Base-by-base conservation (phyloP, 2,797 vertebrate genomes). In the Tarsius wallacei region DNA sequence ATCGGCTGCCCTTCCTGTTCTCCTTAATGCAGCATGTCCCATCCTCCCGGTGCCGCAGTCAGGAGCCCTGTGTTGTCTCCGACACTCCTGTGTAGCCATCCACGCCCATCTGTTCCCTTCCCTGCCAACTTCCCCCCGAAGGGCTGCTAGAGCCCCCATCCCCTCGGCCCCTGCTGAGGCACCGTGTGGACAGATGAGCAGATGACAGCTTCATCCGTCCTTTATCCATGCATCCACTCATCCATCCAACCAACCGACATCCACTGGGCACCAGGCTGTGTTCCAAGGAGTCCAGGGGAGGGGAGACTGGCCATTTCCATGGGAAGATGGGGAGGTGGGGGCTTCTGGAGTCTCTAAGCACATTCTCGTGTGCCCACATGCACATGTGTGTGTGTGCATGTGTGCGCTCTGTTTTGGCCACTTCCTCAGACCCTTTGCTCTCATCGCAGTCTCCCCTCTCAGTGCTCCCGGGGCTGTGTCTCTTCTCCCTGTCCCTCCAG, bases 41-140 rank as follows among this genome's bases (percentile, higher is more conserved):
- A 49, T 36, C 42, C 51, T n/a, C 0, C 0, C 2, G 4, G 21
- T 15, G 36, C 70, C 1, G 0, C 7, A 33, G 76, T 53, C n/a
- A 28, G 81, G 64, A 83, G 24, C 49, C 66, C 91, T 33, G 61
- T 0, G 31, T 51, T 15, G 14, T 66, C 33, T 64, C 55, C 73
- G 85, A 92, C 11, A 49, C 36, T 83, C 59, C 57, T 31, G 17
- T n/a, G 42, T 31, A 83, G 51, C 55, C 42, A 84, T 76, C 36
- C 33, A 19, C 1, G 53, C 16, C 81, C 42, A 31, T 64, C 70
- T 80, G 88, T 13, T 63, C 6, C 36, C 11, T 14, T 14, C 28
- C 78, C 53, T 66, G 47, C 73, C 80, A 78, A 9, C 12, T 73
- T 85, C 9, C 68, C 7, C 74, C 42, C 19, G 2, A 78, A 59